These are phyloP conservation scores for Meloidogyne exigua DNA, from an alignment of 1,140 invertebrate genomes.

Conservation along the genomic window DNA sequence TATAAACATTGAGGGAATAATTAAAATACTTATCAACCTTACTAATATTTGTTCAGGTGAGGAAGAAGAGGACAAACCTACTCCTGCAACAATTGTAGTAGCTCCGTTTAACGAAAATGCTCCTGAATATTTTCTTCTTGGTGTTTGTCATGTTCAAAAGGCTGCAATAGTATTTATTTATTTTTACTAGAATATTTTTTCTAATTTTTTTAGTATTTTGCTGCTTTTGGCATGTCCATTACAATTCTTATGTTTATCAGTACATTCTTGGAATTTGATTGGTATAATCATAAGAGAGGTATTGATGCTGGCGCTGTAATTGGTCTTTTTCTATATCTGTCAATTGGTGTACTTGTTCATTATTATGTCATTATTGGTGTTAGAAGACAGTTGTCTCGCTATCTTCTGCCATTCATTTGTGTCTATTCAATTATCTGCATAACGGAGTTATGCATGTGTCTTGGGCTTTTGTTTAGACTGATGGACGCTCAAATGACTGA, in stretches of 20 bases:
- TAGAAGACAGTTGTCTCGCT: constrained; percentile 42
- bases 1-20: background rate
- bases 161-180: constrained; percentile 50
- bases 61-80: constrained; percentile 53
- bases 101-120: constrained; percentile 57
- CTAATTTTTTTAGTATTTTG: constrained; percentile 41
- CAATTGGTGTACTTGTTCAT: constrained; percentile 50
- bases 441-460: constrained; percentile 35
- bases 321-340: constrained; percentile 53
- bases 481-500: background rate
- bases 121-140: constrained; percentile 45
- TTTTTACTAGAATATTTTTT: constrained; percentile 23
- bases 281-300: constrained; percentile 57
- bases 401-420: constrained; percentile 59
- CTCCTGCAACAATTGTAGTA: constrained; percentile 52
- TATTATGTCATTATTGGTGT: constrained; percentile 55
- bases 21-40: background rate
- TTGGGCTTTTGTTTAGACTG: constrained; percentile 37
- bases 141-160: constrained; percentile 51
- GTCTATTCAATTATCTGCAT: constrained; percentile 51
- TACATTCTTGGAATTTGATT: constrained; percentile 61
- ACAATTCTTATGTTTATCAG: constrained; percentile 54
- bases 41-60: constrained; percentile 32
- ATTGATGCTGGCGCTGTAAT: constrained; percentile 56
- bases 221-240: constrained; percentile 57